Percentiles rank a stretch among this genome's conserved stretches.
phyloP scores from a whole-genome alignment of 2,113 vertebrate genomes.

The Dendropsophus ebraccatus region DNA sequence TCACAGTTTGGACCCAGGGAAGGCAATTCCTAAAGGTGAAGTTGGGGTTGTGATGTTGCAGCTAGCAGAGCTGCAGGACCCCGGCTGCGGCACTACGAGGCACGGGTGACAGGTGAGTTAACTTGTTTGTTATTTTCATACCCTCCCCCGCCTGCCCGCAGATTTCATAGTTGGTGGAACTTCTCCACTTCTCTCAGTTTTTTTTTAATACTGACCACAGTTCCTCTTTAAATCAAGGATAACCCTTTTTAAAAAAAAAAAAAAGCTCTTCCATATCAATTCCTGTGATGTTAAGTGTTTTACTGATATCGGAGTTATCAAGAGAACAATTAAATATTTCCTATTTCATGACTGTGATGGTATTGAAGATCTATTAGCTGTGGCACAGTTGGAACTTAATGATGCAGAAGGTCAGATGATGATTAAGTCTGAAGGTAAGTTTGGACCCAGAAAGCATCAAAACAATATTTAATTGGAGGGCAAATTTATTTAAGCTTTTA shows the following conservation, averaged over 20 bases:
- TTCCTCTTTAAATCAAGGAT: too few relatives aligned
- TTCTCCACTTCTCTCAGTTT: too few relatives aligned
- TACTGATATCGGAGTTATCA: not conserved
- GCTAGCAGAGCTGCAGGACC: too few relatives aligned
- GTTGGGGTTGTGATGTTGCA: too few relatives aligned
- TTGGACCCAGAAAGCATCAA: constrained; percentile 14
- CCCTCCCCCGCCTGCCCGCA: too few relatives aligned
- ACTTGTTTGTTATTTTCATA: too few relatives aligned
- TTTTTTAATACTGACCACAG: too few relatives aligned
- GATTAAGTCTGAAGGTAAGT: not conserved
- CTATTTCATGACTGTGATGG: not conserved
- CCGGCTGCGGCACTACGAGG: too few relatives aligned
- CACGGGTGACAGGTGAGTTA: too few relatives aligned
- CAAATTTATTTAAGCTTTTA: constrained; percentile 2
- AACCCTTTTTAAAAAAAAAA: not conserved
- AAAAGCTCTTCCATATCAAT: not conserved
- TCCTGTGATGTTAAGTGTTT: not conserved
- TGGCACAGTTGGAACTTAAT: constrained; percentile 12
- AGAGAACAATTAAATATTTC: not conserved
- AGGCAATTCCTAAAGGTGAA: too few relatives aligned
- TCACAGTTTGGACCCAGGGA: too few relatives aligned
- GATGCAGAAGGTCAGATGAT: constrained; percentile 16
- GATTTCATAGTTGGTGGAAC: too few relatives aligned
- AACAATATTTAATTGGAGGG: constrained; percentile 23
- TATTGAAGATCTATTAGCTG: constrained; percentile 13